A percentile compares a stretch with the other conserved stretches of the same genome.
phyloP scores from a whole-genome alignment of 1,140 invertebrate species.

The Diuraphis noxia region DNA sequence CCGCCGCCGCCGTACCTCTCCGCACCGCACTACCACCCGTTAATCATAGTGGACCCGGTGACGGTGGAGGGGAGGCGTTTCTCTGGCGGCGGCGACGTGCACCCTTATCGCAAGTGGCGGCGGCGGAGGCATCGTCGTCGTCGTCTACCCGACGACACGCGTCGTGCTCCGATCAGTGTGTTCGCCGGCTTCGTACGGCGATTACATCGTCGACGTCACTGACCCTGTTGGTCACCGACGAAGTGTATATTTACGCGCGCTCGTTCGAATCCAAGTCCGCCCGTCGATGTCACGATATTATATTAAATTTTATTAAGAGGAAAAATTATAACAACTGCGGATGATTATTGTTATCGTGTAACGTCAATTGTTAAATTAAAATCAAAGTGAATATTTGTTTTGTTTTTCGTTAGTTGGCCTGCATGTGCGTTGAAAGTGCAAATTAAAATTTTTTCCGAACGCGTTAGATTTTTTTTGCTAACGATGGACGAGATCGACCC shows the following conservation, averaged over 20 bases:
- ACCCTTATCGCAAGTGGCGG: conserved; percentile 41
- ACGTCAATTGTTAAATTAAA: not conserved
- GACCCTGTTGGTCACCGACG: not conserved
- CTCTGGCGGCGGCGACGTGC: not conserved
- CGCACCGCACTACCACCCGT: not conserved
- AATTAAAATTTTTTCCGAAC: not conserved
- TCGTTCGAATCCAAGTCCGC: not conserved
- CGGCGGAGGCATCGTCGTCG: not conserved
- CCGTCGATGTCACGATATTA: not conserved
- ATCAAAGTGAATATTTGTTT: not conserved
- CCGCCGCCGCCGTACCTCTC: not conserved
- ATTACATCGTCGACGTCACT: not conserved
- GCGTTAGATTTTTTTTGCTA: not conserved
- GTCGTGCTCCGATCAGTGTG: conserved; percentile 41
- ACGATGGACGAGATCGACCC: not conserved
- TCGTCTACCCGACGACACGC: not conserved
- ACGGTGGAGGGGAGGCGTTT: not conserved
- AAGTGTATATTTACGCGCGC: not conserved
- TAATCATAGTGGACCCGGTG: not conserved
- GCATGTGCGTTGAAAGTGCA: not conserved
- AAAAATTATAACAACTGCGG: not conserved
- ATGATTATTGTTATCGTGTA: not conserved
- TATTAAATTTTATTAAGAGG: not conserved
- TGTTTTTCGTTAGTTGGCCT: not conserved
- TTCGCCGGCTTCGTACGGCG: conserved; percentile 45